Evolutionary conservation across 2,888 invertebrate species (phyloP).

Genomic region (Eretmocerus hayati): DNA sequence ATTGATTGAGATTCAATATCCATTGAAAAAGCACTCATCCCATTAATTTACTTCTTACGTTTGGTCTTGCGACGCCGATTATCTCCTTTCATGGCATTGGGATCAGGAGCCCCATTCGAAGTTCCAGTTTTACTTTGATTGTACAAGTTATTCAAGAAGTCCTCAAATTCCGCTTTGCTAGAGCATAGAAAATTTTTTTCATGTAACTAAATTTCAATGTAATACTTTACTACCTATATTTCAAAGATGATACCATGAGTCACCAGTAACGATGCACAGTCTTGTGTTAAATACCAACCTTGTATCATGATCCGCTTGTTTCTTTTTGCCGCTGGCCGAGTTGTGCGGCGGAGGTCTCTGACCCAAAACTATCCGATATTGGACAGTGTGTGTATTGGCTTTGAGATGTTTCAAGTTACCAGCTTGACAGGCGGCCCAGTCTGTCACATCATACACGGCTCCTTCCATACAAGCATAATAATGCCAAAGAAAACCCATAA

Average conservation of each 20-base stretch:
- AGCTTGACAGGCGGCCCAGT: slow-evolving; percentile 94
- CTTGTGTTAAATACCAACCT: slow-evolving; percentile 30
- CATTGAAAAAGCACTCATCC: slow-evolving; percentile 25
- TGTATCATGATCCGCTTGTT: slow-evolving; percentile 38
- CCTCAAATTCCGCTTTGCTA: slow-evolving; percentile 72
- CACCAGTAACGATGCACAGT: background rate
- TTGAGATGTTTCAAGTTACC: slow-evolving; percentile 71
- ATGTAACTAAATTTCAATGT: background rate
- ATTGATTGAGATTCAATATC: slow-evolving; percentile 35
- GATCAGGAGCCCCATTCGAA: slow-evolving; percentile 39
- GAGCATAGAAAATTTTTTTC: slow-evolving; percentile 28
- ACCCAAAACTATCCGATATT: slow-evolving; percentile 77
- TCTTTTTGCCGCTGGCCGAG: slow-evolving; percentile 33
- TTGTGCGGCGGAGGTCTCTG: slow-evolving; percentile 50
- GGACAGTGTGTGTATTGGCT: slow-evolving; percentile 86
- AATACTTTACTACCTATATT: background rate
- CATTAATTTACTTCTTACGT: slow-evolving; percentile 39
- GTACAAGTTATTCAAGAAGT: slow-evolving; percentile 74
- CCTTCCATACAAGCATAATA: slow-evolving; percentile 97
- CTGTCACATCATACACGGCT: slow-evolving; percentile 90
- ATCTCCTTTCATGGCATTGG: slow-evolving; percentile 36
- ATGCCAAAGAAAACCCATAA: slow-evolving; percentile 86
- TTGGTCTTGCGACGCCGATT: slow-evolving; percentile 42
- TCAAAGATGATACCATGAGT: too few species aligned
- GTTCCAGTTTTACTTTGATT: slow-evolving; percentile 54